These are phyloP conservation scores for Lanius ludovicianus DNA, from an alignment of 2,113 vertebrate species.

Conservation along the genomic window DNA sequence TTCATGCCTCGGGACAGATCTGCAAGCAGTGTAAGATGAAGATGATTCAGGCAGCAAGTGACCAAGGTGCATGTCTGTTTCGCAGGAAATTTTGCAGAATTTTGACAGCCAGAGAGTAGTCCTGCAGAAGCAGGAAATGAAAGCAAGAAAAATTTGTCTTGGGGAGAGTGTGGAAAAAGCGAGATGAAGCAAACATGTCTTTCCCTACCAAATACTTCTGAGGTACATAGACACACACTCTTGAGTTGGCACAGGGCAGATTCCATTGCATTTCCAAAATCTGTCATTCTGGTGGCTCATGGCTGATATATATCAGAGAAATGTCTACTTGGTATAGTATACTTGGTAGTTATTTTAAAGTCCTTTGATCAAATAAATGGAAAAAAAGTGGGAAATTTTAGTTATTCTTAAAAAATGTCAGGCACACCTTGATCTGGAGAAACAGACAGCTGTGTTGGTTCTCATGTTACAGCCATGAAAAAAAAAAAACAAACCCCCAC, in stretches of 20 bases:
- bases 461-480: neutral
- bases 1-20: neutral
- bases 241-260: neutral
- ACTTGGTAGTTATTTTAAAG: neutral
- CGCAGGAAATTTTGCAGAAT: neutral
- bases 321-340: neutral
- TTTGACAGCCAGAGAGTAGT: neutral
- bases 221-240: neutral
- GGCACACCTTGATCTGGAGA: neutral
- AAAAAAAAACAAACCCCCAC: neutral
- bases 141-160: neutral
- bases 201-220: neutral
- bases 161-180: neutral
- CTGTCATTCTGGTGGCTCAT: neutral
- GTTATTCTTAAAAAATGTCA: neutral
- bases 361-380: neutral
- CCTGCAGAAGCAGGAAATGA: neutral
- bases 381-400: neutral
- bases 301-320: neutral
- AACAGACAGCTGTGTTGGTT: neutral
- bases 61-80: neutral
- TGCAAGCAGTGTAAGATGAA: neutral
- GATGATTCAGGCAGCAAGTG: neutral
- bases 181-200: neutral
- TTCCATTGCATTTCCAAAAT: neutral